Base-by-base conservation (phyloP, 2,888 invertebrate species). In the Brachypalpus laphriformis region DNA sequence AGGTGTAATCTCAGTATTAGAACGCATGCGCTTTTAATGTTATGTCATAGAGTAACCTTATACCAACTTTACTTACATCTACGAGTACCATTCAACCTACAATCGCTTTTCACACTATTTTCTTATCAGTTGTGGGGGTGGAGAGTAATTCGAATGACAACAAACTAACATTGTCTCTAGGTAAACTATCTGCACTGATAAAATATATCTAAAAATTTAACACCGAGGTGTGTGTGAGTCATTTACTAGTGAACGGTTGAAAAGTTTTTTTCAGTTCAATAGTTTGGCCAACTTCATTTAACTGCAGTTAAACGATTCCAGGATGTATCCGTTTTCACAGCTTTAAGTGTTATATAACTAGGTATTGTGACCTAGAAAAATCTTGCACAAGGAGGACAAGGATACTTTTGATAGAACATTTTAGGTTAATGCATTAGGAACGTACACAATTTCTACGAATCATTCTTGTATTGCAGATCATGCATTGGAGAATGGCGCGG, bases 71-170 rank as follows among this genome's bases (percentile, higher is more conserved):
- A 22, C 47, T 16, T 22, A 47, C 47, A 42, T 18, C 18, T 45
- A n/a, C n/a, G n/a, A 14, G 28, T 25, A 6, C 31, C 31, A 6
- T 34, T 34, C 9, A 34, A 34, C 34, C 8, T 11, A 34, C 9
- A 34, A 9, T 9, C 11, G 11, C 34, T 34, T 7, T 9, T 18
- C 9, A 6, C 8, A 5, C 31, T 56, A 8, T 16, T 22, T 11
- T 11, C 31, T 56, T 56, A 56, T 56, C 56, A 56, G 18, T 18
- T 16, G 18, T 7, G 18, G 2, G 34, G 34, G 34, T 34, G 34
- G 31, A 54, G n/a, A 31, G 14, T 54, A 54, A 25, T 25, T 51
- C 47, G n/a, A 20, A 9, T 11, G 47, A 51, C 51, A 51, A 54
- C 28, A 54, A 31, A 54, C 14, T 54, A 54, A 47, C 18, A 18